Percentiles rank a stretch among this genome's conserved stretches.
Evolutionary conservation across 2,888 invertebrate species (phyloP).

Genomic region (Orgyia antiqua): DNA sequence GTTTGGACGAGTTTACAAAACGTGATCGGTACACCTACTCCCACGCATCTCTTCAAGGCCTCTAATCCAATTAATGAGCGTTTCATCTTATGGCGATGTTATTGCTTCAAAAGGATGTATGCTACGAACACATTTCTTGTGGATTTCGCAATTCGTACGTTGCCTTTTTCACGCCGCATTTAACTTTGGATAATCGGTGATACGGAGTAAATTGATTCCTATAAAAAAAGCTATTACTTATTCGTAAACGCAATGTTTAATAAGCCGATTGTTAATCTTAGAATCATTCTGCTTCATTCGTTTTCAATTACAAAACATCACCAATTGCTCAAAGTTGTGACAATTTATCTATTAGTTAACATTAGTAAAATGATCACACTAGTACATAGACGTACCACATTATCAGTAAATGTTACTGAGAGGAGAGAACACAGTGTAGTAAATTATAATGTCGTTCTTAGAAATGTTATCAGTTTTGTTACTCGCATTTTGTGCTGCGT

Average conservation of each 20-base stretch:
- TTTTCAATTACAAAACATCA: too few species aligned
- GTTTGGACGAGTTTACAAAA: constrained; percentile 38
- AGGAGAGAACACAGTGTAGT: constrained; percentile 2
- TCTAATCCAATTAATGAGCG: constrained; percentile 41
- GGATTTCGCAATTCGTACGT: constrained; percentile 17
- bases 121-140: constrained; percentile 12
- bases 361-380: constrained; percentile 2
- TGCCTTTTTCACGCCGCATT: constrained; percentile 18
- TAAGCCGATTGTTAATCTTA: constrained; percentile 6
- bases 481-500: too few species aligned
- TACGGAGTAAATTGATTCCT: constrained; percentile 9
- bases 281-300: constrained; percentile 13
- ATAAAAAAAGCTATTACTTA: constrained; percentile 11
- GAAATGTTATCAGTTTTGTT: constrained; percentile 4
- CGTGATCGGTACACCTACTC: constrained; percentile 41
- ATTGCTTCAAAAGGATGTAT: constrained; percentile 28
- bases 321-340: constrained; percentile 22
- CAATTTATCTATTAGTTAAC: too few species aligned
- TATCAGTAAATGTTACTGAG: constrained; percentile 18
- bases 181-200: constrained; percentile 21
- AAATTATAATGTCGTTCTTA: constrained; percentile 3
- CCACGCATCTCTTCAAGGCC: constrained; percentile 52
- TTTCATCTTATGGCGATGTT: constrained; percentile 32
- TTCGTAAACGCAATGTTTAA: constrained; percentile 13
- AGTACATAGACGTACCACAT: neutral